Evolutionary conservation across 1,140 invertebrate genomes (phyloP).

Genomic region (Formica selysi): DNA sequence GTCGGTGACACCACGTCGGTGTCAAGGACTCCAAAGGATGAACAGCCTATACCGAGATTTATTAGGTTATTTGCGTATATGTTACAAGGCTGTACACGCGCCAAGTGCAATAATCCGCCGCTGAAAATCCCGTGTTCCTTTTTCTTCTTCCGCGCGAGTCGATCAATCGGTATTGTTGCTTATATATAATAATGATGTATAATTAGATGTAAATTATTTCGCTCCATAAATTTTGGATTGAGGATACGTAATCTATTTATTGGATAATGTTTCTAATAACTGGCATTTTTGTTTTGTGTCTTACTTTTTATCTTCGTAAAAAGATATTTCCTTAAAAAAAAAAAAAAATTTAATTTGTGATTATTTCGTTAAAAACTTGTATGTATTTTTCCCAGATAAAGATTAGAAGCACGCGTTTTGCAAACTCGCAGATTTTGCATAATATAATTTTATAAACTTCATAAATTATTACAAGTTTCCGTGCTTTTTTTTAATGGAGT

Average conservation of each 20-base stretch:
- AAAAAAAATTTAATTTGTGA: conserved; percentile 12
- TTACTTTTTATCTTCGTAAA: neutral
- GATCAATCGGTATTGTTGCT: neutral
- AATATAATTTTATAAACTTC: neutral
- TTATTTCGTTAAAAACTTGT: neutral
- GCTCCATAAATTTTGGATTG: neutral
- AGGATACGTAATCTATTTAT: neutral
- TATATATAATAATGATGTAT: neutral
- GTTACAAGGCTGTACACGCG: conserved; percentile 82
- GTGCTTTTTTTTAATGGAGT: neutral
- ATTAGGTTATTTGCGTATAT: conserved; percentile 85
- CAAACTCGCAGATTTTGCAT: neutral
- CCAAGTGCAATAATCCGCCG: conserved; percentile 40
- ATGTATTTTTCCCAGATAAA: neutral
- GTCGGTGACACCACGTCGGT: conserved; percentile 74
- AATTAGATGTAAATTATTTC: neutral
- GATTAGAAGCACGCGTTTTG: neutral
- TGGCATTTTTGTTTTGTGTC: too few relatives aligned
- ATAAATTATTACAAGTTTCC: neutral
- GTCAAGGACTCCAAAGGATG: conserved; percentile 82
- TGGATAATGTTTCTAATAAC: neutral
- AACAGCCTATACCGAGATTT: conserved; percentile 82
- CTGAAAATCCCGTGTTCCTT: too few relatives aligned
- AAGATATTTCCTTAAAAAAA: neutral
- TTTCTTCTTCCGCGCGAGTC: conserved; percentile 57